Evolutionary conservation across 2,113 vertebrate genomes (phyloP), one percentile per base, ranked within the genome.

Genomic region (Cranoglanis bouderius): DNA sequence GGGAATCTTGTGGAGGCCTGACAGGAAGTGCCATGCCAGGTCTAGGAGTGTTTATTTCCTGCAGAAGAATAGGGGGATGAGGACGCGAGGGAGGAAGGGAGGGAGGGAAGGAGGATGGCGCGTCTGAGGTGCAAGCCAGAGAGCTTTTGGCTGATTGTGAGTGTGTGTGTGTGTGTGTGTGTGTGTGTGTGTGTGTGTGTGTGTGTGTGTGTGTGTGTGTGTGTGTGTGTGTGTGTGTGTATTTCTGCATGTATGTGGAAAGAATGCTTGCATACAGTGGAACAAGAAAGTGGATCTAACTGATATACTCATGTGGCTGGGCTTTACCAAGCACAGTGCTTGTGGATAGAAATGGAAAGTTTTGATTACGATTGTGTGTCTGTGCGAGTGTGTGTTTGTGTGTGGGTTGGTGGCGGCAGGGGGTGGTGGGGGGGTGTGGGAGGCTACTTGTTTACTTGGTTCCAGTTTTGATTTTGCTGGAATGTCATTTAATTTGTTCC

Each of bases 381-480:
- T 55, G n/a, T 55, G 78, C 35, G 51, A 35, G 80, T 24, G 78
- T 57, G 51, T n/a, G 46, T 46, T 0, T 9, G 46, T 43, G 26
- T 53, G 5, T 46, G 29, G 51, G 77, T 32, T 16, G 53, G 72
- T 75, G 40, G 43, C 40, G 46, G 74, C 46, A 40, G 26, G 21
- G 26, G 29, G 43, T 5, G n/a, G 29, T 65, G 35, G 19, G 53
- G 24, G 35, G 59, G 70, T 38, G 26, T 40, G 53, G 59, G 35
- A 43, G 35, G 26, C n/a, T 72, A 88, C 19, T 46, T 88, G 65
- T 88, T 88, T 88, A 88, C 80, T 82, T 59, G 87, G 87, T 84
- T 88, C 81, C 87, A 88, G 87, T 84, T 88, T 74, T 88, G 87
- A 88, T 84, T 88, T 49, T 35, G 53, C 65, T 84, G 80, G 87